These are phyloP conservation scores for Helicoverpa assulta DNA, from an alignment of 2,888 invertebrate species.

Conservation along the genomic window DNA sequence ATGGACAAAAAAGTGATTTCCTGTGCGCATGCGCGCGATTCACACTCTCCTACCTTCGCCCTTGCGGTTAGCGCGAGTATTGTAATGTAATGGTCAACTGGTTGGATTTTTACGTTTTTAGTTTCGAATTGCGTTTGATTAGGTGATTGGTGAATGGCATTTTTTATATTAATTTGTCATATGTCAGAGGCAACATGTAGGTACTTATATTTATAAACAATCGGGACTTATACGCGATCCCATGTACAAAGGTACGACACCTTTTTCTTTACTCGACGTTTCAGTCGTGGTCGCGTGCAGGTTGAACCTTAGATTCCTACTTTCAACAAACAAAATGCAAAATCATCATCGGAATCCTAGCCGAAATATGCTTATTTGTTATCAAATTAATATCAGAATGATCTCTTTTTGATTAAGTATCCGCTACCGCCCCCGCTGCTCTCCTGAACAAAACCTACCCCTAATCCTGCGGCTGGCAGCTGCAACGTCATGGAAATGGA, in stretches of 20 bases:
- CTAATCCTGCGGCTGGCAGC: slow-evolving; percentile 78
- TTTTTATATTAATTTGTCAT: too few relatives aligned
- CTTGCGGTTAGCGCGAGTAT: slow-evolving; percentile 33
- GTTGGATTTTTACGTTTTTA: background rate
- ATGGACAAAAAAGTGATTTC: slow-evolving; percentile 62
- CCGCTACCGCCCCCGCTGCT: slow-evolving; percentile 49
- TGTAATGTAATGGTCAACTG: slow-evolving; percentile 42
- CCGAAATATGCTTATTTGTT: background rate
- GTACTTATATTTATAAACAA: too few relatives aligned
- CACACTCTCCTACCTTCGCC: slow-evolving; percentile 38
- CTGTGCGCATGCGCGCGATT: slow-evolving; percentile 46
- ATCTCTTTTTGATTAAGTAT: background rate
- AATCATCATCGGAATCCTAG: too few relatives aligned
- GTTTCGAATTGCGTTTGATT: background rate
- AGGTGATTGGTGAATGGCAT: background rate
- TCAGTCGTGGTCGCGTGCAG: too few relatives aligned
- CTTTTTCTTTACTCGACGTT: too few relatives aligned
- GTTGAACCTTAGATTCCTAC: too few relatives aligned
- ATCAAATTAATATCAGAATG: too few relatives aligned
- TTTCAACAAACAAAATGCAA: too few relatives aligned
- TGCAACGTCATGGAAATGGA: slow-evolving; percentile 83
- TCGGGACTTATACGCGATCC: too few relatives aligned
- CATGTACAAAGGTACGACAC: too few relatives aligned
- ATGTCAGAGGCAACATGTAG: too few relatives aligned
- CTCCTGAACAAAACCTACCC: slow-evolving; percentile 29